Evolutionary conservation across 2,113 vertebrate genomes (phyloP).

Genomic region (Scopus umbretta): DNA sequence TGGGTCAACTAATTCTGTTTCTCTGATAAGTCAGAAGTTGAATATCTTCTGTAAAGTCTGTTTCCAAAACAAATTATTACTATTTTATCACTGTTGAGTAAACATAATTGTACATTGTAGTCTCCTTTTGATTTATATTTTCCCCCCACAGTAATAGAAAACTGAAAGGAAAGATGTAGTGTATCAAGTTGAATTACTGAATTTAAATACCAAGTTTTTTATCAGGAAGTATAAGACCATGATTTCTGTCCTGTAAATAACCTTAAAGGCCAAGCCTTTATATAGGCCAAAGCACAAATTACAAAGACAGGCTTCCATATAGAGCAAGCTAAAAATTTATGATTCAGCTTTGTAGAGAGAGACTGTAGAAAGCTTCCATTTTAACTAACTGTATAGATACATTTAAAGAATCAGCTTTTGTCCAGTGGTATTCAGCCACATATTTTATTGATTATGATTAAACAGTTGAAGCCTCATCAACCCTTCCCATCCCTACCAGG

Average conservation of each 20-base stretch:
- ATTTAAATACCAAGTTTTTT: neutral
- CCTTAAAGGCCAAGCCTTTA: neutral
- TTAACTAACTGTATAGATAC: neutral
- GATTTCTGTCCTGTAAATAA: neutral
- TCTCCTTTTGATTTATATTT: neutral
- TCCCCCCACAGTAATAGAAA: neutral
- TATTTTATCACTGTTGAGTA: neutral
- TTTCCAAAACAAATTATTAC: neutral
- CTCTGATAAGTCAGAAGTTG: neutral
- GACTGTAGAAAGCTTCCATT: neutral
- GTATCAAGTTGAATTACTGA: neutral
- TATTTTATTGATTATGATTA: slow-evolving; percentile 40
- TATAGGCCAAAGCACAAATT: neutral
- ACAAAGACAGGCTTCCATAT: neutral
- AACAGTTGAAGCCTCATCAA: slow-evolving; percentile 50
- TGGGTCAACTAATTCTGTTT: neutral
- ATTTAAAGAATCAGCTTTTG: neutral
- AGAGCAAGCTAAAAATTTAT: neutral
- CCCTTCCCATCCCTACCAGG: slow-evolving; percentile 18
- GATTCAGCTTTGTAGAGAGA: neutral
- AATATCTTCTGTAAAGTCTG: neutral
- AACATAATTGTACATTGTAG: neutral
- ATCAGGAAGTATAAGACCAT: neutral
- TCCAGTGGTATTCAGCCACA: neutral
- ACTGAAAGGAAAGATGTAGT: neutral